phyloP scores from a whole-genome alignment of 2,113 vertebrate genomes.

The Haplochromis burtoni region DNA sequence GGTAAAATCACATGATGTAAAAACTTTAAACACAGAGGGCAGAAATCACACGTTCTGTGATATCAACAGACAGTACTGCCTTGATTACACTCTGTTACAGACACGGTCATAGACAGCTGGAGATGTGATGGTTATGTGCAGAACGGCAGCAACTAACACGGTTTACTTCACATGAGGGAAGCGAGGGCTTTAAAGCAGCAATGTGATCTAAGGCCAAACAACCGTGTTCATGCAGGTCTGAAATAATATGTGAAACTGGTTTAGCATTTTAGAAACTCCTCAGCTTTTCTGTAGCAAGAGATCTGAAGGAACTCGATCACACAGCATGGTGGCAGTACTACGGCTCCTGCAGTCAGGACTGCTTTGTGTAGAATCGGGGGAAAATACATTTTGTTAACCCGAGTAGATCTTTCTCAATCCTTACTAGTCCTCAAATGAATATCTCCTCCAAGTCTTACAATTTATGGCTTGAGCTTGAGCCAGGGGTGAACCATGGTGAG shows the following conservation, averaged over 20 bases:
- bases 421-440: neutral
- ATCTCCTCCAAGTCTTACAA: neutral
- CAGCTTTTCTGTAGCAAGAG: neutral
- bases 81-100: neutral
- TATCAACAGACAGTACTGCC: neutral
- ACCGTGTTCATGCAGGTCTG: neutral
- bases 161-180: neutral
- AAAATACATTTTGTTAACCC: neutral
- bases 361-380: neutral
- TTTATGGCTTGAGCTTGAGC: slow-evolving; percentile 90
- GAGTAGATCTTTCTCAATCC: neutral
- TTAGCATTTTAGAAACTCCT: neutral
- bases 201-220: neutral
- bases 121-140: neutral
- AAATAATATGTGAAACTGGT: neutral
- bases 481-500: slow-evolving; percentile 84
- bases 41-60: neutral
- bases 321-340: rapidly evolving
- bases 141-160: neutral
- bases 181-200: neutral
- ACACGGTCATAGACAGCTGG: neutral
- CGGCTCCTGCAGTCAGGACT: rapidly evolving
- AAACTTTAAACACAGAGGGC: neutral
- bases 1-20: neutral
- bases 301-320: neutral